Percentiles rank a stretch among this genome's conserved stretches.
Evolutionary conservation across 2,888 invertebrate species (phyloP).

Genomic region (Geophilus truncorum): DNA sequence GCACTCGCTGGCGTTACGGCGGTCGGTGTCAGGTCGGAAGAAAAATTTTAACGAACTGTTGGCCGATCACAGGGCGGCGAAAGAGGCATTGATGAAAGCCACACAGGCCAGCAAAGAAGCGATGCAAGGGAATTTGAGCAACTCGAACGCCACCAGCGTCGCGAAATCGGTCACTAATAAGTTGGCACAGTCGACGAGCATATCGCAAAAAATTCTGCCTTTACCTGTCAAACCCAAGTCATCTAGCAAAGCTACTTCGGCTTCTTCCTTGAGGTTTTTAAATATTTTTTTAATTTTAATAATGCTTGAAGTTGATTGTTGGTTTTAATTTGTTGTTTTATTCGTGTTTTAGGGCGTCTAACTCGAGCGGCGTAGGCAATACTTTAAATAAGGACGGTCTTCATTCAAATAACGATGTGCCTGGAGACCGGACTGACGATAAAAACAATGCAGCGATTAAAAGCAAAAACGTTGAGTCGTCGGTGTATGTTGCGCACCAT

Average conservation of each 20-base stretch:
- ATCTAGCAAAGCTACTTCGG: conserved; percentile 16
- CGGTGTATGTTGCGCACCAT: conserved; percentile 35
- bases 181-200: background rate
- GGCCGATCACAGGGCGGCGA: conserved; percentile 65
- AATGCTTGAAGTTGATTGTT: no score
- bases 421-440: conserved; percentile 22
- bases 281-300: background rate
- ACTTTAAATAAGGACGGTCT: conserved; percentile 14
- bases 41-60: conserved; percentile 70
- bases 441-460: conserved; percentile 11
- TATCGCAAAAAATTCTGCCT: conserved; percentile 1
- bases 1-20: conserved; percentile 62
- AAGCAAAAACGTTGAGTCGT: background rate
- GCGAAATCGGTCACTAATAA: background rate
- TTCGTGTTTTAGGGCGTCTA: background rate
- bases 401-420: background rate
- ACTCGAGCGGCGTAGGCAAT: background rate
- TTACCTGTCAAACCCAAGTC: conserved; percentile 22
- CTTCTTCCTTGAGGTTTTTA: conserved; percentile 7
- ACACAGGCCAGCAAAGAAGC: conserved; percentile 33
- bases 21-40: conserved; percentile 65
- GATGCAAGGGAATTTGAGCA: background rate
- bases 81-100: conserved; percentile 50
- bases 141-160: background rate
- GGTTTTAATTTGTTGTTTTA: no score